Evolutionary conservation across 2,888 invertebrate species (phyloP).

Genomic region (Liodrosophila aerea): DNA sequence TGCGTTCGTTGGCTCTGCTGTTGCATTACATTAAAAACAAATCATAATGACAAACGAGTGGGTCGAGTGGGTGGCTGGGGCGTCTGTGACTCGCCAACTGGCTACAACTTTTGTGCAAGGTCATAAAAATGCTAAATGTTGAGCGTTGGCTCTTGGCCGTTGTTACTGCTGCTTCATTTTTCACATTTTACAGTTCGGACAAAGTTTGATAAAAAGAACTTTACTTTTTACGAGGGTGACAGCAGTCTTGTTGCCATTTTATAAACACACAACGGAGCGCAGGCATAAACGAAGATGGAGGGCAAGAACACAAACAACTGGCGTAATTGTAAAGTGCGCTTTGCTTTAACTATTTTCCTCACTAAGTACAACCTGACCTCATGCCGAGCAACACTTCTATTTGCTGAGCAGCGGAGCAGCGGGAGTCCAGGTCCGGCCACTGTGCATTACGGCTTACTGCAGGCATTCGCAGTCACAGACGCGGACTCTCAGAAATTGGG

Average conservation of each 20-base stretch:
- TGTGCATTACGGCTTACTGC: slow-evolving; percentile 58
- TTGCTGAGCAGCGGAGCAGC: slow-evolving; percentile 21
- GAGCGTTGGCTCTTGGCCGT: neutral
- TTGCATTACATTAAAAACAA: slow-evolving; percentile 61
- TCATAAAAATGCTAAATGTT: slow-evolving; percentile 54
- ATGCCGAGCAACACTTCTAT: slow-evolving; percentile 41
- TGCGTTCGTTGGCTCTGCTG: slow-evolving; percentile 47
- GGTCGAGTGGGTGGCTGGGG: slow-evolving; percentile 24
- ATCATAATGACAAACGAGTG: slow-evolving; percentile 63
- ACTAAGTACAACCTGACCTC: slow-evolving; percentile 8
- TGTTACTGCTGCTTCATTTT: slow-evolving; percentile 33
- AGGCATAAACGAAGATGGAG: slow-evolving; percentile 2
- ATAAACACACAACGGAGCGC: slow-evolving; percentile 39
- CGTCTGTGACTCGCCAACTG: neutral
- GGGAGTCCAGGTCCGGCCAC: neutral
- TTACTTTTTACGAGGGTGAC: slow-evolving; percentile 36
- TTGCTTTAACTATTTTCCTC: slow-evolving; percentile 2
- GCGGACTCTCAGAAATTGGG: neutral
- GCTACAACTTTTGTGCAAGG: slow-evolving; percentile 45
- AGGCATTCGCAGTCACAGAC: slow-evolving; percentile 16
- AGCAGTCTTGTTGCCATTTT: slow-evolving; percentile 46
- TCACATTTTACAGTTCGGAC: slow-evolving; percentile 35
- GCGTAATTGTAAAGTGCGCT: slow-evolving; percentile 28
- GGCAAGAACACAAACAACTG: slow-evolving; percentile 14
- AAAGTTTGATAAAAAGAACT: slow-evolving; percentile 54